These are phyloP conservation scores for Sebastes aleutianus DNA, from an alignment of 2,797 vertebrate species.

Conservation along the genomic window DNA sequence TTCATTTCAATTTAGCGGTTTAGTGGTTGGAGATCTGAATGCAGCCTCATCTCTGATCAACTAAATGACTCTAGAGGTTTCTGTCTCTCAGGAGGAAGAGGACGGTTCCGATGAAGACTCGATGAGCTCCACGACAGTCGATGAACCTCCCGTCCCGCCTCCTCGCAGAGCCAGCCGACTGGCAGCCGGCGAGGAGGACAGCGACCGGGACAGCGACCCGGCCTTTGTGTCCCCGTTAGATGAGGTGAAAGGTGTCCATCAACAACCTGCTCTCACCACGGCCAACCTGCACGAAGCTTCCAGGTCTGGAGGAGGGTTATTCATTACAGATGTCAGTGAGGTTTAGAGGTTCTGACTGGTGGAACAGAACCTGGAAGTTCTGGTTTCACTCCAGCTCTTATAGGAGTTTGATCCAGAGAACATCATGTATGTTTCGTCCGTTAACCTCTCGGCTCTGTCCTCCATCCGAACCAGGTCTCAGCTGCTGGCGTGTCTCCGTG, in stretches of 20 bases:
- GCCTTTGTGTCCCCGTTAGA: slow-evolving; percentile 86
- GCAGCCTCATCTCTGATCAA: too few species aligned
- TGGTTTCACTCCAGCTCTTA: neutral
- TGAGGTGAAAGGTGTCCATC: slow-evolving; percentile 86
- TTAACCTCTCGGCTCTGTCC: too few species aligned
- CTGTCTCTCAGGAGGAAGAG: slow-evolving; percentile 89
- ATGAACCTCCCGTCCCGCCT: slow-evolving; percentile 67
- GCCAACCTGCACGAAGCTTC: slow-evolving; percentile 94
- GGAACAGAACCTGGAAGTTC: neutral
- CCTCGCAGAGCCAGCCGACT: slow-evolving; percentile 58
- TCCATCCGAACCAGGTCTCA: slow-evolving; percentile 77
- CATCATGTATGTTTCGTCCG: too few species aligned
- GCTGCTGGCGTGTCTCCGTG: slow-evolving; percentile 89
- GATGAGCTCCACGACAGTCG: slow-evolving; percentile 23
- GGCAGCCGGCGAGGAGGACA: slow-evolving; percentile 77
- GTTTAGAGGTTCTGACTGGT: too few species aligned
- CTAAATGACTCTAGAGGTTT: too few species aligned
- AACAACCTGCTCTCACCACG: slow-evolving; percentile 83
- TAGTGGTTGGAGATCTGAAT: too few species aligned
- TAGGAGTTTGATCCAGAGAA: too few species aligned
- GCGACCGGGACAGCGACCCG: slow-evolving; percentile 83
- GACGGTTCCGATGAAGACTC: slow-evolving; percentile 96
- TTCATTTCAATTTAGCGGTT: too few species aligned
- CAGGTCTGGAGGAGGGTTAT: slow-evolving; percentile 74
- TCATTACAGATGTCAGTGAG: too few species aligned